Evolutionary conservation across 2,888 invertebrate species (phyloP).

Genomic region (Pteria penguin): DNA sequence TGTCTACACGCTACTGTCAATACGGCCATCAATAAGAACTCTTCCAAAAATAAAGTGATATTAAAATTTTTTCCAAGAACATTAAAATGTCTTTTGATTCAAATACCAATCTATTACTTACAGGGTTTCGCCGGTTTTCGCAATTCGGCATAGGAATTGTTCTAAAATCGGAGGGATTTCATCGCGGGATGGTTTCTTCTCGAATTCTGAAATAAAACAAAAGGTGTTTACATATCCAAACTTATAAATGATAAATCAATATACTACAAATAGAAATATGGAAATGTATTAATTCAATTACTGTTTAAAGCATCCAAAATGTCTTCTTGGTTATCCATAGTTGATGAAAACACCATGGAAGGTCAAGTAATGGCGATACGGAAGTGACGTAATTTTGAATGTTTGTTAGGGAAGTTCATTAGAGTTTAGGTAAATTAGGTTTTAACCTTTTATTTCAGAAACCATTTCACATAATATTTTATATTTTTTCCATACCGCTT

Average conservation of each 20-base stretch:
- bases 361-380: constrained; percentile 64
- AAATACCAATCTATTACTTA: constrained; percentile 56
- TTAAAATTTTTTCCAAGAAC: no score
- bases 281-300: constrained; percentile 49
- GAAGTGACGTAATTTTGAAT: constrained; percentile 55
- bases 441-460: no score
- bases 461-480: no score
- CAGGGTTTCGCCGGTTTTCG: constrained; percentile 95
- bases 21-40: no score
- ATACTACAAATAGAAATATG: no score
- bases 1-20: no score
- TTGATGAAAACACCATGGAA: constrained; percentile 50
- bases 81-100: no score
- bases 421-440: no score
- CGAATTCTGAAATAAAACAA: constrained; percentile 72
- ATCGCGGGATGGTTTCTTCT: constrained; percentile 85
- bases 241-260: background rate
- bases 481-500: no score
- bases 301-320: constrained; percentile 71
- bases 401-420: no score
- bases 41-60: no score
- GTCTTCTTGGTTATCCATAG: constrained; percentile 76
- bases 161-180: constrained; percentile 93
- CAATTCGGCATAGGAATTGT: constrained; percentile 93
- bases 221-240: background rate